A percentile compares a stretch with the other conserved stretches of the same genome.
These are phyloP conservation scores for Bos javanicus DNA, from an alignment of 2,113 vertebrate species.

Conservation along the genomic window DNA sequence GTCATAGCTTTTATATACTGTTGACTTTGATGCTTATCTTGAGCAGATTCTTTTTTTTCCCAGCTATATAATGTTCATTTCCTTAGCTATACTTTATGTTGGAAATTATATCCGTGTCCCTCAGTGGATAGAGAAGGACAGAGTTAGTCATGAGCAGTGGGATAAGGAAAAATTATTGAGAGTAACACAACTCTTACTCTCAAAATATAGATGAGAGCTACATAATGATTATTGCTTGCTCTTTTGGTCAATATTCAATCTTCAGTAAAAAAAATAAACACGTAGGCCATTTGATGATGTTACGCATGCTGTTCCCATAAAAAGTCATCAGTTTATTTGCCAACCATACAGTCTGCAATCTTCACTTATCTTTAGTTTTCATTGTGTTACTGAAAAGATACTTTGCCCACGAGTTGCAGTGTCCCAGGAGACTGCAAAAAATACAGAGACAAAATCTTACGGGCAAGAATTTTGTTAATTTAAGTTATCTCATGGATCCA, in stretches of 20 bases:
- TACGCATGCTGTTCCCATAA: not conserved
- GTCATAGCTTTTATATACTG: not conserved
- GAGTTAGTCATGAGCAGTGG: not conserved
- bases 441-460: slow-evolving; percentile 15
- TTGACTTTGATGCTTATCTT: not conserved
- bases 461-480: not conserved
- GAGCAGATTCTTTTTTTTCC: not conserved
- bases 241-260: not conserved
- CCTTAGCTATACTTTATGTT: not conserved
- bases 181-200: not conserved
- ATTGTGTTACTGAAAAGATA: not conserved
- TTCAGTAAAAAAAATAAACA: not conserved
- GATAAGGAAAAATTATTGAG: not conserved
- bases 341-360: not conserved
- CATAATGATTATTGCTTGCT: not conserved
- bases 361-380: not conserved
- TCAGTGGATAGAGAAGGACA: not conserved
- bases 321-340: not conserved
- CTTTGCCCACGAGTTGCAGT: not conserved
- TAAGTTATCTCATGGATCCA: not conserved
- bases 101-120: not conserved
- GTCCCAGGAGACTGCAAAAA: not conserved
- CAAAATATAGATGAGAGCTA: not conserved
- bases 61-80: not conserved
- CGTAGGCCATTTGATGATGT: not conserved